A percentile compares a stretch with the other conserved stretches of the same genome.
These are phyloP conservation scores for Timema podura DNA, from an alignment of 2,888 invertebrate genomes.

Conservation along the genomic window DNA sequence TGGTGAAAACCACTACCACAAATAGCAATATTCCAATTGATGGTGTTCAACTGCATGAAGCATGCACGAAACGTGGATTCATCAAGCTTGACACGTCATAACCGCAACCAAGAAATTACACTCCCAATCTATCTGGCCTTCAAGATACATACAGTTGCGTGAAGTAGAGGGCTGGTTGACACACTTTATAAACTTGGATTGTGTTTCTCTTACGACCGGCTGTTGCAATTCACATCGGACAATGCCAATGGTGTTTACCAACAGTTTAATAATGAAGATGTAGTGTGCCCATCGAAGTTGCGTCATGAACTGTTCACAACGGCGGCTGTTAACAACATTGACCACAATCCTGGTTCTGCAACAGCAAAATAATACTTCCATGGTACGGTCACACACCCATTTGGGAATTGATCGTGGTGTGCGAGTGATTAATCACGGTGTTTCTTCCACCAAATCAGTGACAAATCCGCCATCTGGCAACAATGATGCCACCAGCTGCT, in stretches of 20 bases:
- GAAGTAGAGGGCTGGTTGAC: slow-evolving; percentile 3
- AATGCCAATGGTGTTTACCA: not conserved
- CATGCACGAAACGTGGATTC: not conserved
- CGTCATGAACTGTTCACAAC: not conserved
- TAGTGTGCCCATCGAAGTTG: not conserved
- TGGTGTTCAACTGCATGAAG: slow-evolving; percentile 9
- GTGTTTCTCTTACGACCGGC: not conserved
- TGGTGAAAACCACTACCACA: not conserved
- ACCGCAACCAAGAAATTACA: slow-evolving; percentile 9
- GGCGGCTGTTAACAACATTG: too few species aligned
- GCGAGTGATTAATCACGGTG: too few species aligned
- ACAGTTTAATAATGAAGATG: not conserved
- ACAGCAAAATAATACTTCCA: too few species aligned
- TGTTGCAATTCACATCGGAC: not conserved
- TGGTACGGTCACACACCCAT: too few species aligned
- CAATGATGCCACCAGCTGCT: too few species aligned
- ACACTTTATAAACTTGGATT: slow-evolving; percentile 1
- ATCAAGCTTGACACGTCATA: not conserved
- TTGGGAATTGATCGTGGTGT: too few species aligned
- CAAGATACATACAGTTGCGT: not conserved
- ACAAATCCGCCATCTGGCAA: too few species aligned
- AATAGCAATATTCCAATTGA: slow-evolving; percentile 1
- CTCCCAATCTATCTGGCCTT: slow-evolving; percentile 14
- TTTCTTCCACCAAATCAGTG: too few species aligned
- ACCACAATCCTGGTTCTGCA: too few species aligned